phyloP scores from a whole-genome alignment of 2,113 vertebrate genomes.

The Marmota flaviventris region DNA sequence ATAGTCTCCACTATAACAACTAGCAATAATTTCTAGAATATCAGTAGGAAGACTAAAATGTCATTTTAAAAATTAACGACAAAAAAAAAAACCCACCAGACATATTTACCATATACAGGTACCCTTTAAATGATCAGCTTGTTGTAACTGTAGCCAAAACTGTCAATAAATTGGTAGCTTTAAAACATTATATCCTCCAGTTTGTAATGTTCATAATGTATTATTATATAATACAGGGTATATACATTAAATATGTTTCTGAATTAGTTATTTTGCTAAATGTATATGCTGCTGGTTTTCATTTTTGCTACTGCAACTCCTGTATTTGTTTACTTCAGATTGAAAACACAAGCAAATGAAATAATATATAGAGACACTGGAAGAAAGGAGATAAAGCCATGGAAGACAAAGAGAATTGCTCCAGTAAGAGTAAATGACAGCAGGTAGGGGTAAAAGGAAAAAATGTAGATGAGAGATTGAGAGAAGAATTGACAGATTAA shows the following conservation, averaged over 20 bases:
- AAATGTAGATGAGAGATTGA: not conserved
- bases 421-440: not conserved
- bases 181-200: not conserved
- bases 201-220: not conserved
- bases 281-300: not conserved
- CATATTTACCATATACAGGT: not conserved
- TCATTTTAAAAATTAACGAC: not conserved
- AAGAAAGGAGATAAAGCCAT: not conserved
- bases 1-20: not conserved
- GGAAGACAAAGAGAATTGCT: not conserved
- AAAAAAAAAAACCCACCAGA: not conserved
- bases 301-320: not conserved
- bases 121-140: not conserved
- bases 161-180: not conserved
- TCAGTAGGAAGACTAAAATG: not conserved
- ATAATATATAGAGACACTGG: not conserved
- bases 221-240: not conserved
- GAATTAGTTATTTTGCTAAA: conserved; percentile 12
- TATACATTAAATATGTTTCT: not conserved
- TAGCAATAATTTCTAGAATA: not conserved
- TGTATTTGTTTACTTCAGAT: not conserved
- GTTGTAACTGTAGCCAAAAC: not conserved
- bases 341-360: not conserved
- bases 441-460: no score
- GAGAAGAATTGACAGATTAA: not conserved